A percentile compares a stretch with the other conserved stretches of the same genome.
These are phyloP conservation scores for Psittacula echo DNA, from an alignment of 2,797 vertebrate genomes.

Conservation along the genomic window DNA sequence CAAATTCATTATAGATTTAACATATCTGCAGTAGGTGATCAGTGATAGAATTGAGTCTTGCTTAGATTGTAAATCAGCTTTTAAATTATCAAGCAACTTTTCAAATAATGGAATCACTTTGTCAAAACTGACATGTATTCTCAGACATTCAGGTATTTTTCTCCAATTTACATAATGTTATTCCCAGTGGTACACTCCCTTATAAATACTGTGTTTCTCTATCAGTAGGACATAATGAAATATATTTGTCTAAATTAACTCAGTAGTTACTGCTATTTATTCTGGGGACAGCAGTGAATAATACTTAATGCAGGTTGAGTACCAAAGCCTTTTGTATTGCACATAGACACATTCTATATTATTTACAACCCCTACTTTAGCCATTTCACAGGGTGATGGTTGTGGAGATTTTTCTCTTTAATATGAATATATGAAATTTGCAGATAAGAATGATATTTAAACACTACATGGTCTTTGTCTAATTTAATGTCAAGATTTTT, in stretches of 20 bases:
- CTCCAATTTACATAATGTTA: not conserved
- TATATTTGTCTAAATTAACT: not conserved
- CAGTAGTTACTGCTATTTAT: not conserved
- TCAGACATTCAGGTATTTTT: not conserved
- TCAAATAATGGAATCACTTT: not conserved
- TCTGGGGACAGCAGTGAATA: not conserved
- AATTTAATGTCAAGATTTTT: not conserved
- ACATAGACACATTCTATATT: not conserved
- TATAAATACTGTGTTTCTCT: not conserved
- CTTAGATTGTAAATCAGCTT: not conserved
- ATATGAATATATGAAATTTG: not conserved
- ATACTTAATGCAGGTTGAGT: not conserved
- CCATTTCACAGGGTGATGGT: not conserved
- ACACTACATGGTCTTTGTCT: rapidly evolving
- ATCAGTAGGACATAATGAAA: not conserved
- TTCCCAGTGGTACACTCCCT: not conserved
- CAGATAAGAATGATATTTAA: not conserved
- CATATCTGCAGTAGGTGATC: not conserved
- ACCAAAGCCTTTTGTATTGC: not conserved
- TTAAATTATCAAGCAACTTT: not conserved
- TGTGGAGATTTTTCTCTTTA: not conserved
- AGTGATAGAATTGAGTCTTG: not conserved
- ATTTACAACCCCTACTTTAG: not conserved
- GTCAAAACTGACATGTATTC: not conserved
- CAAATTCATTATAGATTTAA: not conserved